A percentile compares a stretch with the other conserved stretches of the same genome.
phyloP scores from a whole-genome alignment of 2,113 vertebrate species.

The Pomatostomus ruficeps region DNA sequence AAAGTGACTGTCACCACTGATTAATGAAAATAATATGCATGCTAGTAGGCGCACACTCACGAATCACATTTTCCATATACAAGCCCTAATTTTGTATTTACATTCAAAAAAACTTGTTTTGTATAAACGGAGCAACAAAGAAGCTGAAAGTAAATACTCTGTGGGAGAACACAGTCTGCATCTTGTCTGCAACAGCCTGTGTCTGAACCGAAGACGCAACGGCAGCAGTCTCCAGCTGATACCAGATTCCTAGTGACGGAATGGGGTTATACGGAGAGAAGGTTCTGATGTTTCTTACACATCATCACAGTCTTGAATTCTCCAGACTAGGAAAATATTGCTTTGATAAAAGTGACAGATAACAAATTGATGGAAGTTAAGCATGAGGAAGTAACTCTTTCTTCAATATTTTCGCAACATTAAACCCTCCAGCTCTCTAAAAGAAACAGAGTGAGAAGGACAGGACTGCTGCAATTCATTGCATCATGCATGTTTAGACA shows the following conservation, averaged over 20 bases:
- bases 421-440: not conserved
- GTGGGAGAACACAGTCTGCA: not conserved
- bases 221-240: not conserved
- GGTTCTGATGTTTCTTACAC: not conserved
- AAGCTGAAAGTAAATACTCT: constrained; percentile 19
- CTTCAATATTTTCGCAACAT: not conserved
- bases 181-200: not conserved
- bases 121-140: constrained; percentile 17
- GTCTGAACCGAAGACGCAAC: not conserved
- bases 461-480: not conserved
- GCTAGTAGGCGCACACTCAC: not conserved
- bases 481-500: not conserved
- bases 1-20: constrained; percentile 2
- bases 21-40: constrained; percentile 38
- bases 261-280: constrained; percentile 26
- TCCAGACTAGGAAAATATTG: constrained; percentile 4
- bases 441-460: not conserved
- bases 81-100: constrained; percentile 22
- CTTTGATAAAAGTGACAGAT: constrained; percentile 4
- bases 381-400: not conserved
- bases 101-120: constrained; percentile 19
- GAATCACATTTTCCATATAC: constrained; percentile 10
- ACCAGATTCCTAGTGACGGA: constrained; percentile 48
- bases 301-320: not conserved
- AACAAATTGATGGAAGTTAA: constrained; percentile 21